phyloP scores from a whole-genome alignment of 1,140 invertebrate genomes.

The Drosophila nannoptera region DNA sequence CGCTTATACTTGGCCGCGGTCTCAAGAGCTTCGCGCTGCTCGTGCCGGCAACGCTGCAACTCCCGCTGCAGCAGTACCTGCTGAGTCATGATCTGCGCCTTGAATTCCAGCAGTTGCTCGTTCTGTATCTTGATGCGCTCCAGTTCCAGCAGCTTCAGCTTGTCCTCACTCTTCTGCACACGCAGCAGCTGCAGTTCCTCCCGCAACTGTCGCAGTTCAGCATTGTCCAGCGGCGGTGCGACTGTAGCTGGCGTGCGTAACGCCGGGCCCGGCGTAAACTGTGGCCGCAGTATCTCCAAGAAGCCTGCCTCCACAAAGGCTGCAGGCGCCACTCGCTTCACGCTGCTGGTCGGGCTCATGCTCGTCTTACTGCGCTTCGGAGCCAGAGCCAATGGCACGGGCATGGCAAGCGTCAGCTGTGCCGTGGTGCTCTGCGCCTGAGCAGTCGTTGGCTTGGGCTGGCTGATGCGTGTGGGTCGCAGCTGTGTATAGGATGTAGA shows the following conservation, averaged over 20 bases:
- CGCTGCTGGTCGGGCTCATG: constrained; percentile 66
- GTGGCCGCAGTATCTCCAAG: constrained; percentile 91
- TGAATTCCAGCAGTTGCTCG: constrained; percentile 95
- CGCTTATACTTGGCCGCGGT: constrained; percentile 89
- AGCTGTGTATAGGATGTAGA: constrained; percentile 67
- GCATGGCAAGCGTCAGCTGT: constrained; percentile 62
- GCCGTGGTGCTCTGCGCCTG: constrained; percentile 65
- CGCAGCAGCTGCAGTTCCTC: constrained; percentile 96
- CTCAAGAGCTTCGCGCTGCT: constrained; percentile 91
- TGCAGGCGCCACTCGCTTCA: constrained; percentile 51
- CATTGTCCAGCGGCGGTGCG: constrained; percentile 80
- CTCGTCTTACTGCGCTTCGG: constrained; percentile 75
- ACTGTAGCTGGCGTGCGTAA: constrained; percentile 82
- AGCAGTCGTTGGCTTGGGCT: constrained; percentile 67
- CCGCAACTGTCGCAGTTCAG: constrained; percentile 86
- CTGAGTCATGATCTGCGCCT: constrained; percentile 94
- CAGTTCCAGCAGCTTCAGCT: constrained; percentile 91
- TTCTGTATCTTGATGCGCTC: constrained; percentile 91
- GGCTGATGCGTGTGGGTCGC: constrained; percentile 67
- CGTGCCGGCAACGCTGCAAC: constrained; percentile 89
- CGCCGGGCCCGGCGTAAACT: constrained; percentile 90
- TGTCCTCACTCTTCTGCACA: constrained; percentile 90
- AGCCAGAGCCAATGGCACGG: constrained; percentile 58
- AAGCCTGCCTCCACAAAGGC: constrained; percentile 86
- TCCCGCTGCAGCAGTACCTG: constrained; percentile 93